Evolutionary conservation across 2,888 invertebrate species (phyloP).

Genomic region (Campoplex nolae): DNA sequence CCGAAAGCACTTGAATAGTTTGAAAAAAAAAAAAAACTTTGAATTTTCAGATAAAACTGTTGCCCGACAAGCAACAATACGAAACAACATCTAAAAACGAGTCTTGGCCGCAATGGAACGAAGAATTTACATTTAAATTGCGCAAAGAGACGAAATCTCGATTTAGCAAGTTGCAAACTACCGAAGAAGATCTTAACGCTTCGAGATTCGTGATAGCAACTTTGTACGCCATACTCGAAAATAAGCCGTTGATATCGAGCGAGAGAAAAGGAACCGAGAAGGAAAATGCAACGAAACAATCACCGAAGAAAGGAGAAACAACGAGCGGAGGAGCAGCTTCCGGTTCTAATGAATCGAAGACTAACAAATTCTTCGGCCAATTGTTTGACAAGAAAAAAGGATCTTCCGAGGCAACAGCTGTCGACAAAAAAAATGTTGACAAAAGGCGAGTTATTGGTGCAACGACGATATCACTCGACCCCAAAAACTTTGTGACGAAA

Average conservation of each 20-base stretch:
- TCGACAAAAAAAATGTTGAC: constrained; percentile 86
- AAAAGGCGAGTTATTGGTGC: constrained; percentile 89
- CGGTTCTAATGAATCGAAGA: constrained; percentile 81
- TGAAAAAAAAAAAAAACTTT: background rate
- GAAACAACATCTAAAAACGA: constrained; percentile 91
- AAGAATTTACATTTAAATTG: constrained; percentile 90
- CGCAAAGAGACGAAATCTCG: constrained; percentile 85
- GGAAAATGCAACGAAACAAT: constrained; percentile 80
- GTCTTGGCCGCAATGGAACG: constrained; percentile 93
- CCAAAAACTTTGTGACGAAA: constrained; percentile 88
- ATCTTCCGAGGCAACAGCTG: constrained; percentile 84
- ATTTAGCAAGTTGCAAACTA: constrained; percentile 85
- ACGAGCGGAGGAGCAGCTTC: constrained; percentile 65
- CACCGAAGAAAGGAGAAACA: constrained; percentile 72
- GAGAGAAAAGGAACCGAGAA: constrained; percentile 81
- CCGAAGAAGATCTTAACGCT: constrained; percentile 87
- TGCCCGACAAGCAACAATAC: constrained; percentile 91
- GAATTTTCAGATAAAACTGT: constrained; percentile 88
- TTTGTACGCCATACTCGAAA: constrained; percentile 89
- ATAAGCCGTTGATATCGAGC: constrained; percentile 84
- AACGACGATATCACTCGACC: constrained; percentile 89
- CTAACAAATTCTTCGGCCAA: constrained; percentile 84
- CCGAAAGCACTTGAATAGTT: background rate
- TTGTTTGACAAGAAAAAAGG: constrained; percentile 86
- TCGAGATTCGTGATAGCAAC: constrained; percentile 89